Evolutionary conservation across 1,140 invertebrate species (phyloP), one percentile per base, ranked within the genome.

Genomic region (Zaprionus vittiger): DNA sequence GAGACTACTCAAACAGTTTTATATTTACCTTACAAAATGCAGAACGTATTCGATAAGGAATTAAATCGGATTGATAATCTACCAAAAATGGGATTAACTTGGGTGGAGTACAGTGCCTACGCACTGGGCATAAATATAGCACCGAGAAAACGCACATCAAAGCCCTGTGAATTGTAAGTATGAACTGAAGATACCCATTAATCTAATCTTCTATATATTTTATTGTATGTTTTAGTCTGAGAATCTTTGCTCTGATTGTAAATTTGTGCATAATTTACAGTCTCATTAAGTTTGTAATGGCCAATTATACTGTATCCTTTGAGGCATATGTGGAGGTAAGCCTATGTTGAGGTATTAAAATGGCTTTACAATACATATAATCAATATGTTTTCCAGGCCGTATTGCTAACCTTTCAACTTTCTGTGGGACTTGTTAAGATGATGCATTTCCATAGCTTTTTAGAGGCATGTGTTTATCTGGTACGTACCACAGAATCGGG

Each of bases 301-400:
- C 26, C 14, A 79, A 89, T 24, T 89, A 79, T 44, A 72, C 38
- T 14, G 67, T 89, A 1, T 84, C 85, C 14, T 89, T 89, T 64
- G 84, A 89, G 55, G 65, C 81, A n/a, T 84, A 89, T 34, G 85
- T 89, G 7, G 84, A 89, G 81, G 84, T 89, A 17, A 12, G 55
- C 2, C 1, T 20, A 20, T 20, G 20, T 20, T 22, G 20, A 22
- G 2, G 11, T 5, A 9, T 2, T 12, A 14, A 1, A 52, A 22
- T 0, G 20, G 3, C 0, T 7, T 49, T 37, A 31, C 34, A 5
- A 4, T 6, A 15, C 5, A 11, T 4, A 11, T 24, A 9, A 24
- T 34, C 9, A 2, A 61, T 61, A 12, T 11, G 15, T 12, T 0
- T 24, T 26, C 15, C 1, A 87, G 84, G 72, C 84, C n/a, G 85